Evolutionary conservation across 1,140 invertebrate species (phyloP).

Genomic region (Nasonia vitripennis): DNA sequence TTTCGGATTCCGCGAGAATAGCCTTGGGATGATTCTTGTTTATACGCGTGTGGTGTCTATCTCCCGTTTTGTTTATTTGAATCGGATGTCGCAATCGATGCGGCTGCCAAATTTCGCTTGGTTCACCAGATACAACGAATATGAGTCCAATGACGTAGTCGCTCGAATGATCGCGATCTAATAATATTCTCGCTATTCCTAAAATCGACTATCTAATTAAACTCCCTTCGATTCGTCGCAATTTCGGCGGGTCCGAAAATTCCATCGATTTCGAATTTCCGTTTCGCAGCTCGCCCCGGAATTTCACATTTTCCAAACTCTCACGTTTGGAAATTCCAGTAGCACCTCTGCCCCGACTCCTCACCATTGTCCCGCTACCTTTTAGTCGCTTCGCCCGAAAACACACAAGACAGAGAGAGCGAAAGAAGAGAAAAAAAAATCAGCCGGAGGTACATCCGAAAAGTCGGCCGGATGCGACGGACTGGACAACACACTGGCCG

Average conservation of each 20-base stretch:
- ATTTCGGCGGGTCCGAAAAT: background rate
- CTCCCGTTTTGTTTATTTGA: background rate
- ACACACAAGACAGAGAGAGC: background rate
- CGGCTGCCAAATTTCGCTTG: background rate
- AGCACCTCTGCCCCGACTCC: background rate
- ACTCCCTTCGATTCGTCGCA: too few species aligned
- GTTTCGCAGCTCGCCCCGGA: background rate
- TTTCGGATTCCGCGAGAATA: too few species aligned
- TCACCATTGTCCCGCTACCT: background rate
- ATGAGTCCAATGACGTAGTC: background rate
- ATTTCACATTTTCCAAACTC: background rate
- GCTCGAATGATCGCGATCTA: background rate
- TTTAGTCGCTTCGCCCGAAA: background rate
- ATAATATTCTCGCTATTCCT: background rate
- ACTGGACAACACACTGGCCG: constrained; percentile 9
- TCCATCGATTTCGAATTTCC: background rate
- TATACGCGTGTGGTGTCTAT: background rate
- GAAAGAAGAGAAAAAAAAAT: background rate
- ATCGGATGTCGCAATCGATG: background rate
- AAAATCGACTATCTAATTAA: background rate
- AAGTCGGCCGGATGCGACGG: constrained; percentile 21
- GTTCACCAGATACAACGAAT: background rate
- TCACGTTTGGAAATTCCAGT: background rate
- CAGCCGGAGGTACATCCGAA: constrained; percentile 31
- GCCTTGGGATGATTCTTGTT: background rate